Evolutionary conservation across 2,113 vertebrate genomes (phyloP).

Genomic region (Murina feae): DNA sequence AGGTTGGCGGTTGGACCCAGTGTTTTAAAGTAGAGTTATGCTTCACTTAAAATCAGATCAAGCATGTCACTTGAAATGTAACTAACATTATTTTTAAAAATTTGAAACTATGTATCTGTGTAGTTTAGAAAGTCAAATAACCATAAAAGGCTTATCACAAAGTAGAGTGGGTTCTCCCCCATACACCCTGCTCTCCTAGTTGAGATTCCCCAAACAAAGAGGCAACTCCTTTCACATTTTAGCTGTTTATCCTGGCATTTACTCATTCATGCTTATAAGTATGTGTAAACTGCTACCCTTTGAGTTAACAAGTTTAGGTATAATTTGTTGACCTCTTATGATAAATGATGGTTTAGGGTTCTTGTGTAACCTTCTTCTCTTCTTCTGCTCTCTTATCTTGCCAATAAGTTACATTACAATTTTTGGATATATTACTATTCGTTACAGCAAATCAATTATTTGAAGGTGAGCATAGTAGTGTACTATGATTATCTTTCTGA

Average conservation of each 20-base stretch:
- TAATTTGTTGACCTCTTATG: not conserved
- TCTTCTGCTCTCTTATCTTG: not conserved
- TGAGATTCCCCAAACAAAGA: not conserved
- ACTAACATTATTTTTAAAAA: not conserved
- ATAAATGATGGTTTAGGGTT: not conserved
- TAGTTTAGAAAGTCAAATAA: not conserved
- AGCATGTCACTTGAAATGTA: not conserved
- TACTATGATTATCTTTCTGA: not conserved
- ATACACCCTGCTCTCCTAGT: not conserved
- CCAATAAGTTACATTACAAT: not conserved
- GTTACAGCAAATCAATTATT: not conserved
- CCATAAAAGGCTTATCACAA: not conserved
- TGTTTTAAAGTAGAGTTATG: not conserved
- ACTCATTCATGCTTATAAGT: not conserved
- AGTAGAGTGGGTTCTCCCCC: not conserved
- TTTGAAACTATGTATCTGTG: not conserved
- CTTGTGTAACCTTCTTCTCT: not conserved
- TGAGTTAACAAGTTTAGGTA: not conserved
- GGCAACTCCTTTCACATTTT: not conserved
- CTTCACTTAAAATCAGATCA: not conserved
- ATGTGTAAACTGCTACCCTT: not conserved
- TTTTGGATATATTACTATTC: not conserved
- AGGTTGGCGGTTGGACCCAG: not conserved
- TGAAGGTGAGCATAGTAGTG: not conserved
- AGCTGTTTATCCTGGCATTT: not conserved